phyloP scores from a whole-genome alignment of 1,140 invertebrate genomes.

The Heliconius nattereri region DNA sequence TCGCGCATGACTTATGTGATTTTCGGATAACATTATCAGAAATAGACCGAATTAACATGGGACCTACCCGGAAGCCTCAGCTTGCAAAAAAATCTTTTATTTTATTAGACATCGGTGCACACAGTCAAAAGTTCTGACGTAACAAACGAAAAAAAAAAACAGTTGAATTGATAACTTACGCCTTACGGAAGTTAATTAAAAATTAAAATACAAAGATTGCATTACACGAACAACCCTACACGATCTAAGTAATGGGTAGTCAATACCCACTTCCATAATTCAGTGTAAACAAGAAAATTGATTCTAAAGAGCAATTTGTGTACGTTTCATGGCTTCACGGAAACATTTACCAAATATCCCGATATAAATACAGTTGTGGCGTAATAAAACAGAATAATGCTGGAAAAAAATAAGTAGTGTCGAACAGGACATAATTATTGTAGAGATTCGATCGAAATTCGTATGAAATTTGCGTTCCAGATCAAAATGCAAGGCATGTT shows the following conservation, averaged over 20 bases:
- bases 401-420: constrained; percentile 10
- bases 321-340: constrained; percentile 57
- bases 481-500: constrained; percentile 31
- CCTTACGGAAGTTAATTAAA: too few species aligned
- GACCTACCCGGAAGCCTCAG: too few species aligned
- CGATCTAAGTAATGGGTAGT: constrained; percentile 61
- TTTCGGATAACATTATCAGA: too few species aligned
- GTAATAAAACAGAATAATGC: constrained; percentile 17
- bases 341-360: constrained; percentile 53
- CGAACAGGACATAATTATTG: constrained; percentile 5
- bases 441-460: constrained; percentile 43
- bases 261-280: constrained; percentile 63
- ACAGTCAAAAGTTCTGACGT: too few species aligned
- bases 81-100: too few species aligned
- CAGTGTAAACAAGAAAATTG: constrained; percentile 77
- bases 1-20: too few species aligned
- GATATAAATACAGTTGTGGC: constrained; percentile 23
- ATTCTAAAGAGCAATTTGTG: constrained; percentile 67
- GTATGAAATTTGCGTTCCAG: constrained; percentile 35
- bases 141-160: too few species aligned
- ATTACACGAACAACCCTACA: neutral
- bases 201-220: neutral
- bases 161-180: too few species aligned
- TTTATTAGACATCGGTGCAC: too few species aligned
- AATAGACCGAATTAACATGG: too few species aligned